phyloP scores from a whole-genome alignment of 2,888 invertebrate species.

The Cephus spinipes region DNA sequence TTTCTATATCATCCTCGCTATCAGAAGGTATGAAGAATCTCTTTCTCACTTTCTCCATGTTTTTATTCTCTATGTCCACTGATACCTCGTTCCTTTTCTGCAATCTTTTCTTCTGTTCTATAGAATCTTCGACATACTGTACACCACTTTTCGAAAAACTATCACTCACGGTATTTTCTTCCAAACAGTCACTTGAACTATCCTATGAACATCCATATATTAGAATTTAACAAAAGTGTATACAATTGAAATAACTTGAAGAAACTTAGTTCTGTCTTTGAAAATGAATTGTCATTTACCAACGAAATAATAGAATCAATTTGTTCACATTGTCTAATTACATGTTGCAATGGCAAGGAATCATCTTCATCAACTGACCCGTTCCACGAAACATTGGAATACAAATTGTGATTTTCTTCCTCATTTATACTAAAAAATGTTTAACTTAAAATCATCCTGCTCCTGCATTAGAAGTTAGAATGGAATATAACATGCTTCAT shows the following conservation, averaged over 20 bases:
- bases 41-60: not conserved
- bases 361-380: not conserved
- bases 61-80: not conserved
- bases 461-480: not conserved
- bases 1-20: not conserved
- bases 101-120: conserved; percentile 5
- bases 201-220: not conserved
- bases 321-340: not conserved
- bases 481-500: not conserved
- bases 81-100: not conserved
- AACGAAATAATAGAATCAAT: not conserved
- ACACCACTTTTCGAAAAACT: conserved; percentile 3
- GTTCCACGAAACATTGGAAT: not conserved
- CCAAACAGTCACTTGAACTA: conserved; percentile 5
- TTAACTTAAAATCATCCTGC: not conserved
- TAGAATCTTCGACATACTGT: conserved; percentile 14
- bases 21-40: not conserved
- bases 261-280: not conserved
- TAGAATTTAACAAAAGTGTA: not conserved
- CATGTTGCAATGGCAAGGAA: not conserved
- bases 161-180: not conserved
- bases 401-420: not conserved
- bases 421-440: not conserved
- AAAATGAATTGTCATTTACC: not conserved
- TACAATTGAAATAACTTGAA: not conserved